Conservation (phyloP, 2,888 invertebrate species). For the Acleris emargana region DNA sequence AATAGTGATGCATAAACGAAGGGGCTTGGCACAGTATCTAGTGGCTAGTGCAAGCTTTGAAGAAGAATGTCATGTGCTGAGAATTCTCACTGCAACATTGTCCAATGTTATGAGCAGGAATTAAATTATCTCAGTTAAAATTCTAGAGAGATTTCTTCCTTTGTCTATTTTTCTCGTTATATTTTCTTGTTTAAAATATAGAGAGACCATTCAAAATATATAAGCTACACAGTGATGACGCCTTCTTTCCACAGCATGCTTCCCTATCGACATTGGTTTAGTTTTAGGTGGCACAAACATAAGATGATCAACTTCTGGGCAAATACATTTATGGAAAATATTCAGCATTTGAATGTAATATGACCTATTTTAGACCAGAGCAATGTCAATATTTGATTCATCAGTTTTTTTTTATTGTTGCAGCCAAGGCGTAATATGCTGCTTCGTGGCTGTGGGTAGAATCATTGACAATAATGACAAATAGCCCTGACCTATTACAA, state of each 20-base stretch:
- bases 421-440: constrained; percentile 7
- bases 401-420: neutral
- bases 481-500: constrained; percentile 35
- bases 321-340: constrained; percentile 48
- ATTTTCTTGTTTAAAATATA: too few species aligned
- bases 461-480: constrained; percentile 36
- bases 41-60: too few species aligned
- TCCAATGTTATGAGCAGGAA: too few species aligned
- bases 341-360: constrained; percentile 20
- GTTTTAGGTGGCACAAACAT: constrained; percentile 77
- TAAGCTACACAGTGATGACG: constrained; percentile 12
- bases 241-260: constrained; percentile 13
- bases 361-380: constrained; percentile 33
- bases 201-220: too few species aligned
- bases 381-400: constrained; percentile 36
- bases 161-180: too few species aligned
- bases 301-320: constrained; percentile 80
- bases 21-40: too few species aligned
- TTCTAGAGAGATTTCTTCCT: too few species aligned
- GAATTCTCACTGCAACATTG: too few species aligned
- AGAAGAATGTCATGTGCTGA: too few species aligned
- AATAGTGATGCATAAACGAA: too few species aligned
- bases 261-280: constrained; percentile 30
- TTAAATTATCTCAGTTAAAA: too few species aligned
- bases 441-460: constrained; percentile 12